Base-by-base conservation (phyloP, 2,888 invertebrate genomes). In the Leptothorax acervorum region DNA sequence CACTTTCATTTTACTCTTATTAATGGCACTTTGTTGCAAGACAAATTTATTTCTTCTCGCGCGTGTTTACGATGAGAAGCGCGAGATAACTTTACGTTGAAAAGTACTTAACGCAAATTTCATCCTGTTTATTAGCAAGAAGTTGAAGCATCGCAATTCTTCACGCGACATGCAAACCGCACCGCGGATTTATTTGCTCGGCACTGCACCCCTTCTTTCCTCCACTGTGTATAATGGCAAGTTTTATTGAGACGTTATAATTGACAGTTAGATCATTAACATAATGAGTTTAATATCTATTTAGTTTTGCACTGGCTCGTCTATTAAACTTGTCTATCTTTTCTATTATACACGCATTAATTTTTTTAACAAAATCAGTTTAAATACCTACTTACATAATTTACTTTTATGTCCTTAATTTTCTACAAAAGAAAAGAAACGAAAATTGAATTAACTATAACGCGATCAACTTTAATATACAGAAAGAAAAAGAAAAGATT, bases 111-210 rank as follows among this genome's bases (percentile, higher is more conserved):
- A 66, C 75, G 48, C 65, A 76, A 51, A 76, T 65, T 76, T 66
- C 51, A 65, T 76, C 76, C 65, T 51, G 51, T 76, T 76, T 76
- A 76, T 65, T 65, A 65, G 39, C 65, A 76, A 76, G 51, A 53
- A 65, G 51, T 18, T 65, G 48, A 76, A 15, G 12, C 35, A 39
- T 28, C 39, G 39, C 51, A 66, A 53, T 51, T 35, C 23, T 45
- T 76, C 51, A 75, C 60, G 63, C 31, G 11, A 28, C 42, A 35
- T 31, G 42, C 12, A 28, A 45, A 48, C 31, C n/a, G 31, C 18
- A 42, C 11, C n/a, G 31, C 62, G n/a, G 15, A 74, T 45, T 74
- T 62, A 74, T 62, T 45, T 74, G n/a, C n/a, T 60, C 6, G 70
- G 23, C 51, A 23, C 1, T 11, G 5, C 12, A 23, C 8, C 23